Evolutionary conservation across 2,888 invertebrate species (phyloP).

Genomic region (Morpho deidamia): DNA sequence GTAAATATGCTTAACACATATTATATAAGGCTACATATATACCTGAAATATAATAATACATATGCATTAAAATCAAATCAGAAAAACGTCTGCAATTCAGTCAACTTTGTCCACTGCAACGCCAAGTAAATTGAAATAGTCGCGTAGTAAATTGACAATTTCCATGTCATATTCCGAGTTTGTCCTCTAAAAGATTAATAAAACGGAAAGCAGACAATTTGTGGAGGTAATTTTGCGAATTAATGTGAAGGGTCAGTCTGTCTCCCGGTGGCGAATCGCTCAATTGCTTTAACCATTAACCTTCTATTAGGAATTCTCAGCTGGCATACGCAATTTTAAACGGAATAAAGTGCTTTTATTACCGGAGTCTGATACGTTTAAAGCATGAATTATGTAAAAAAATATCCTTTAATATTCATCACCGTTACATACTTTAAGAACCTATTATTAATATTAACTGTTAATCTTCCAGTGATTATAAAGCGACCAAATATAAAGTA

Average conservation of each 20-base stretch:
- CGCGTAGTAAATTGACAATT: slow-evolving; percentile 25
- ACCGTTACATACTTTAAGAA: too few relatives aligned
- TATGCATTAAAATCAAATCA: slow-evolving; percentile 11
- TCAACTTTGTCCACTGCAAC: slow-evolving; percentile 8
- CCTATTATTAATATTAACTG: too few relatives aligned
- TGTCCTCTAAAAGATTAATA: slow-evolving; percentile 34
- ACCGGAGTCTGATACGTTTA: too few relatives aligned
- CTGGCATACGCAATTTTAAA: not conserved
- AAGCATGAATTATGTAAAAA: too few relatives aligned
- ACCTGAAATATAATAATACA: too few relatives aligned
- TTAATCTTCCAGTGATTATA: too few relatives aligned
- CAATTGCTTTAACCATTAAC: slow-evolving; percentile 33
- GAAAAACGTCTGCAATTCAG: slow-evolving; percentile 4
- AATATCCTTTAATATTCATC: too few relatives aligned
- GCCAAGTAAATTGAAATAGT: slow-evolving; percentile 24
- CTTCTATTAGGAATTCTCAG: slow-evolving; percentile 21
- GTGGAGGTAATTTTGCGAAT: slow-evolving; percentile 45
- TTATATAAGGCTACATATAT: too few relatives aligned
- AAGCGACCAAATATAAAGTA: too few relatives aligned
- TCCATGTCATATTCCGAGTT: slow-evolving; percentile 24
- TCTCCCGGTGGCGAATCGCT: slow-evolving; percentile 32
- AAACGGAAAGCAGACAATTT: slow-evolving; percentile 37
- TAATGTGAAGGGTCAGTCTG: slow-evolving; percentile 34
- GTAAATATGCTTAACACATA: too few relatives aligned
- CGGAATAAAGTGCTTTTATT: not conserved